Base-by-base conservation (phyloP, 2,113 vertebrate species). In the Cottus gobio region DNA sequence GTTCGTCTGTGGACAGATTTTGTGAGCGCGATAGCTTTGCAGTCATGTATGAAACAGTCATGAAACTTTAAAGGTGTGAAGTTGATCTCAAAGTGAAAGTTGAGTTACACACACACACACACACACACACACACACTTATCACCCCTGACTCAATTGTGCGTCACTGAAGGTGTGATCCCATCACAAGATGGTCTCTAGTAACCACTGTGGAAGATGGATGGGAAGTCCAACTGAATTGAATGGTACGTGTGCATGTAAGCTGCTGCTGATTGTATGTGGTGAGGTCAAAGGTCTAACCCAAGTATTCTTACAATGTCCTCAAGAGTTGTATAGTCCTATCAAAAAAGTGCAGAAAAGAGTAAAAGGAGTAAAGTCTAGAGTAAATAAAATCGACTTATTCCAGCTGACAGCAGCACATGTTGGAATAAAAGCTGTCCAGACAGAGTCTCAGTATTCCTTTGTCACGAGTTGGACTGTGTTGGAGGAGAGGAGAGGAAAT, bases 381-480 rank as follows among this genome's bases (percentile, higher is more conserved):
- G 30, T 5, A 73, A 56, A 64, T 16, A 56, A 31, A 30, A 22
- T 42, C 3, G 2, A 31, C 30, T 36, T 60, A 82, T 80, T 62
- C 36, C 36, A 65, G 76, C 39, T 79, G 57, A 81, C 66, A 81
- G 24, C 28, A 74, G 71, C 44, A 46, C 18, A 57, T 61, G 65
- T 68, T 52, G 44, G 50, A 66, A 72, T 70, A 78, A 74, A 75
- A 42, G 36, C 64, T 75, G 58, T 75, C 68, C 77, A 48, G 61
- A 82, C 58, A 71, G 34, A 74, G 62, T 62, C 30, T n/a, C n/a
- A n/a, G n/a, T 62, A 31, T 75, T 87, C n/a, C n/a, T n/a, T 77
- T 75, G 72, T 87, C 77, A 71, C 68, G 50, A 76, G 67, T 80
- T 37, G 36, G 39, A 73, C 39, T 61, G 20, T n/a, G 31, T 50